Base-by-base conservation (phyloP, 2,113 vertebrate genomes). In the Rostratula benghalensis region DNA sequence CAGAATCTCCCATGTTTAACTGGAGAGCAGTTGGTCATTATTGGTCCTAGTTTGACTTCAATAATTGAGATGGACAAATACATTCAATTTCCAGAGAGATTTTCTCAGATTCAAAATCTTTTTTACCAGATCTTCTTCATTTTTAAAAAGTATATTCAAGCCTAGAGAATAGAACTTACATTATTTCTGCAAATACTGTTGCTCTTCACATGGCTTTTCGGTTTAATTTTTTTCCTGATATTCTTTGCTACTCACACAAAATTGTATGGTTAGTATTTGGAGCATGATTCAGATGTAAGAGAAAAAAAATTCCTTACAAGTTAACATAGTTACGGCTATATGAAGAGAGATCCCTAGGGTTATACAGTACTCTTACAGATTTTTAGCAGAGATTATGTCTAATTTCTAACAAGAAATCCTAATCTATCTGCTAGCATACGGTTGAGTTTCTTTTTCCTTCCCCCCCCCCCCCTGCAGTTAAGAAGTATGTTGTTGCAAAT, bases 381-480 rank as follows among this genome's bases (percentile, higher is more conserved):
- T 87, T 91, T 65, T 61, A 27, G 13, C 7, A 35, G 23, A 46
- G 15, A 9, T 28, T 30, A 21, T 37, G n/a, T 23, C 1, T 37
- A 8, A 24, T 33, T 37, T 73, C 21, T 11, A 8, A 43, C 74
- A 27, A 35, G 1, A 35, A 24, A 13, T 51, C 9, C 45, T 41
- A 70, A 11, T 51, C 3, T 3, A 37, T 5, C 2, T 53, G 12
- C 9, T 35, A 9, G 2, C 48, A 7, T 13, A 10, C 6, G 6
- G 33, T 41, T 20, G 3, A 4, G 6, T 8, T 56, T 45, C 28
- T 4, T 19, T 11, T 6, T 14, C 6, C 16, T 4, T 11, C 9
- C 15, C 27, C 22, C 15, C 28, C 23, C 6, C n/a, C n/a, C 5
- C 12, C 6, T 14, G 1, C 28, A 12, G 3, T 31, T 67, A 71